These are phyloP conservation scores for Sciurus carolinensis DNA, from an alignment of 2,797 vertebrate genomes.

Conservation along the genomic window DNA sequence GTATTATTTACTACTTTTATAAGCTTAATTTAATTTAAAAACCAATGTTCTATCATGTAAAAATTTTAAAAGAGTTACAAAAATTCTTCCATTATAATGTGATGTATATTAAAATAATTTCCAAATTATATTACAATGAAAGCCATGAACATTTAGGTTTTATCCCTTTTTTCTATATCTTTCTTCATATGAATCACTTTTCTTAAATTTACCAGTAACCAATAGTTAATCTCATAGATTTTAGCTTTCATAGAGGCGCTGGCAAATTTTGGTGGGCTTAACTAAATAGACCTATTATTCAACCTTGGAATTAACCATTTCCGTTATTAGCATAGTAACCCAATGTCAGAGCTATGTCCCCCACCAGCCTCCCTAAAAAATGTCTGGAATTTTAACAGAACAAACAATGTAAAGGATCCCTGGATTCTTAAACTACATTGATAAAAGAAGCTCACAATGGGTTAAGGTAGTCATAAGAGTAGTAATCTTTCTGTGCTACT, in stretches of 20 bases:
- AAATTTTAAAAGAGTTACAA: neutral
- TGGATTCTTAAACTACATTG: neutral
- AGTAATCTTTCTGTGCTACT: neutral
- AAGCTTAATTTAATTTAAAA: neutral
- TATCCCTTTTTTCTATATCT: neutral
- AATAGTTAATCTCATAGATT: neutral
- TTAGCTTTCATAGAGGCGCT: neutral
- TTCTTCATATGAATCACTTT: neutral
- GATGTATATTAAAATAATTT: neutral
- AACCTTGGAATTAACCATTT: neutral
- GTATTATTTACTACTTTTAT: neutral
- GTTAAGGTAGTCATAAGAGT: neutral
- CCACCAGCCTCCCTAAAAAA: neutral
- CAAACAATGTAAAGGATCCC: neutral
- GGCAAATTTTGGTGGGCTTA: neutral
- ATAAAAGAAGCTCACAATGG: neutral
- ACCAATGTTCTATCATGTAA: neutral
- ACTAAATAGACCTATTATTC: neutral
- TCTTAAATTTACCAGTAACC: neutral
- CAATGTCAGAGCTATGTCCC: neutral
- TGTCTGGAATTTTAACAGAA: neutral
- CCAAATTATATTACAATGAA: neutral
- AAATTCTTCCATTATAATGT: neutral
- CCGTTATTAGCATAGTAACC: neutral
- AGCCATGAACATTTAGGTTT: neutral